These are phyloP conservation scores for Lathamus discolor DNA, from an alignment of 2,113 vertebrate genomes.

Conservation along the genomic window DNA sequence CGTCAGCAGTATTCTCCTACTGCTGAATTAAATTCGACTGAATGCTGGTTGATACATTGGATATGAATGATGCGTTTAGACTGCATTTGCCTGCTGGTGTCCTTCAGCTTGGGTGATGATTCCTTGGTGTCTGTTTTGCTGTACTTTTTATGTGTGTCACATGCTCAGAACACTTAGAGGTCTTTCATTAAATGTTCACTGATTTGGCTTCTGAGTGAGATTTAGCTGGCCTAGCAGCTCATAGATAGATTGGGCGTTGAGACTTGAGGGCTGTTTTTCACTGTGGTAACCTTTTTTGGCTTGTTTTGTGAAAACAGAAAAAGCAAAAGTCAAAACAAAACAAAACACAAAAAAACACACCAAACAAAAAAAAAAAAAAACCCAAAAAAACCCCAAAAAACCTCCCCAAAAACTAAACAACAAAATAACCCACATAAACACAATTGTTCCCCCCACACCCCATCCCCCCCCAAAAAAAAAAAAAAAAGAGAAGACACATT, in stretches of 20 bases:
- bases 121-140: not conserved
- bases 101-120: not conserved
- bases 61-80: not conserved
- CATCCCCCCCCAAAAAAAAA: too few species aligned
- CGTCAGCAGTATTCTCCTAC: not conserved
- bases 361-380: too few species aligned
- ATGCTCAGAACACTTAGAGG: not conserved
- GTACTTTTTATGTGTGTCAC: not conserved
- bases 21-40: not conserved
- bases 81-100: not conserved
- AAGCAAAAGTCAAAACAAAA: too few species aligned
- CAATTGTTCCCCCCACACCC: too few species aligned
- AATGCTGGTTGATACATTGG: not conserved
- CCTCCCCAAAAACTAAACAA: not conserved
- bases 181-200: not conserved
- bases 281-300: fast-evolving
- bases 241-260: not conserved
- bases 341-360: too few species aligned
- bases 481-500: not conserved
- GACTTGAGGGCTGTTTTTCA: not conserved
- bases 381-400: too few species aligned
- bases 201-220: not conserved
- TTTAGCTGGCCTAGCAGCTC: not conserved
- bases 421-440: not conserved
- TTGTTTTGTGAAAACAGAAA: not conserved